Conservation (phyloP, 2,113 vertebrate species). For the Dicerorhinus sumatrensis region DNA sequence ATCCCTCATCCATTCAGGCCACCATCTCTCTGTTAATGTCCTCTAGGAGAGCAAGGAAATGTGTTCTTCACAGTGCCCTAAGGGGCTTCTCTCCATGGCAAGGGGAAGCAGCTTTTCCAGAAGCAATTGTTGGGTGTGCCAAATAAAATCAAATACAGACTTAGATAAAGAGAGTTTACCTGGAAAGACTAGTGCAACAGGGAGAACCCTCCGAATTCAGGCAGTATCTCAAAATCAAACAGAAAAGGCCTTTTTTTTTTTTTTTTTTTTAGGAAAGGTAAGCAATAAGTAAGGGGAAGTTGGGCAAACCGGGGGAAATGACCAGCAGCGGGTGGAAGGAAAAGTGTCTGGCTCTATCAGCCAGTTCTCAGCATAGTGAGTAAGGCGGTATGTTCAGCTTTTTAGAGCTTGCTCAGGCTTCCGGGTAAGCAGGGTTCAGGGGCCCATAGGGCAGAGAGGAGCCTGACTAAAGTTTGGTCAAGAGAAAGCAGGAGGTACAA, state of each 20-base stretch:
- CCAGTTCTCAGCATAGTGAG: background rate
- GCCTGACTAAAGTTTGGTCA: background rate
- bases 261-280: background rate
- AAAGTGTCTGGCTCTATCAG: background rate
- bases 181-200: background rate
- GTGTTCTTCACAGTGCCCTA: background rate
- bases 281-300: background rate
- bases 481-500: background rate
- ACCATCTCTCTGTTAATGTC: background rate
- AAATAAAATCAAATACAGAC: background rate
- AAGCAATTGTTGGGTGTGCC: background rate
- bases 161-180: background rate
- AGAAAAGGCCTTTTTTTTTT: background rate
- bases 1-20: background rate
- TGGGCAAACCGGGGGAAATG: background rate
- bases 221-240: slow-evolving; percentile 1
- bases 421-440: background rate
- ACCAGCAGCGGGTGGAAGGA: background rate
- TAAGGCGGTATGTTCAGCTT: background rate
- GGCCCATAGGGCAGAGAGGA: background rate
- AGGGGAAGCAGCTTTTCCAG: background rate
- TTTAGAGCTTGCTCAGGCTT: background rate
- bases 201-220: background rate
- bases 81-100: background rate
- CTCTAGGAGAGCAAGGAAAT: background rate